Evolutionary conservation across 2,797 vertebrate genomes (phyloP).

Genomic region (Erethizon dorsatum): DNA sequence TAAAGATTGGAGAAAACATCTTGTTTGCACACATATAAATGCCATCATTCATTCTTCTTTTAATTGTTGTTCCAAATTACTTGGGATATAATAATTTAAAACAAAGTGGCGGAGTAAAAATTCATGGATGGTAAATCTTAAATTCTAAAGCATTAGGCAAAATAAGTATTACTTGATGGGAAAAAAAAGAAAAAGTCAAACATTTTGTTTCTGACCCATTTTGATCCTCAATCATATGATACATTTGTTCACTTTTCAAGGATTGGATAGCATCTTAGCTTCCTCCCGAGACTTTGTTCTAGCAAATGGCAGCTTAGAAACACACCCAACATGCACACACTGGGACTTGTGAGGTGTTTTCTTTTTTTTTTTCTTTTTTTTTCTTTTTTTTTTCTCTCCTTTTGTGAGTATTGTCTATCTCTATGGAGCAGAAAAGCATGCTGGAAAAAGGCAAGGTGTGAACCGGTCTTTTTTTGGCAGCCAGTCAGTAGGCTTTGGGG

Average conservation of each 20-base stretch:
- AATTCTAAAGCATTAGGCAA: constrained; percentile 52
- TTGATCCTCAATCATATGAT: not conserved
- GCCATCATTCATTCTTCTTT: constrained; percentile 76
- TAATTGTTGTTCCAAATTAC: constrained; percentile 81
- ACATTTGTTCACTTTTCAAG: constrained; percentile 15
- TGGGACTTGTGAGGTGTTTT: not conserved
- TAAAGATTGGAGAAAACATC: constrained; percentile 85
- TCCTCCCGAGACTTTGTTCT: constrained; percentile 34
- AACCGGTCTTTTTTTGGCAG: constrained; percentile 36
- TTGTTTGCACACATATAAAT: constrained; percentile 79
- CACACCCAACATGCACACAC: not conserved
- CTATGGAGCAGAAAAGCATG: constrained; percentile 4
- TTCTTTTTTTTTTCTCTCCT: not conserved
- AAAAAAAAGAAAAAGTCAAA: not conserved
- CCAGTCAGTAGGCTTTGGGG: not conserved
- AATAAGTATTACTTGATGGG: not conserved
- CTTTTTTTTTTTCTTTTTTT: too few species aligned
- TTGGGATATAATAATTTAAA: constrained; percentile 61
- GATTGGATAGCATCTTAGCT: not conserved
- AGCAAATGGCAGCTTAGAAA: constrained; percentile 26
- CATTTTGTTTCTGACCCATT: not conserved
- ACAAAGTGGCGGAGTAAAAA: constrained; percentile 58
- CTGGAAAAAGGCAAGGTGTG: constrained; percentile 43
- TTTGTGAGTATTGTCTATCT: constrained; percentile 66
- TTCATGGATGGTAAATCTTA: not conserved